phyloP scores from a whole-genome alignment of 2,113 vertebrate species.

The Oreochromis spilurus region DNA sequence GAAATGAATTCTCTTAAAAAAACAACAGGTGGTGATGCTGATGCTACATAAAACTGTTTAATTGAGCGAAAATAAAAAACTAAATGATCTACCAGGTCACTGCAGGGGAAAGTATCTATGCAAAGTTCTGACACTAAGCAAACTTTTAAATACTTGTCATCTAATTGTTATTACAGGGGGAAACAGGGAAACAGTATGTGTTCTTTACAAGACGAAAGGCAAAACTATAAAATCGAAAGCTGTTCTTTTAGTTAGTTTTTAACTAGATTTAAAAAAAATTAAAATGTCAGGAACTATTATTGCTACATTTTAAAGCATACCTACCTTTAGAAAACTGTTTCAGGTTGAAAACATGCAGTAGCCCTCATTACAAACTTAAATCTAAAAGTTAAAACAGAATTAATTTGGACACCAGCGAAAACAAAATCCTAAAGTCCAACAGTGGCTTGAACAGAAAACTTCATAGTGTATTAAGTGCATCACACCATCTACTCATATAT shows the following conservation, averaged over 20 bases:
- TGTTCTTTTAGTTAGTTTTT: neutral
- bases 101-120: neutral
- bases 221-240: neutral
- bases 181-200: neutral
- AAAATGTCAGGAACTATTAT: neutral
- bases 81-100: neutral
- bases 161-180: neutral
- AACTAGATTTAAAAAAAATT: rapidly evolving
- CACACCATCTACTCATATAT: neutral
- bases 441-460: neutral
- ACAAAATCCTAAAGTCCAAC: neutral
- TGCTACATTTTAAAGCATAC: neutral
- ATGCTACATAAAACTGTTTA: neutral
- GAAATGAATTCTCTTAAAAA: neutral
- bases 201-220: neutral
- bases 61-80: neutral
- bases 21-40: neutral
- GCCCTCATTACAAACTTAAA: neutral
- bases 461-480: neutral
- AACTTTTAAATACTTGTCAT: neutral
- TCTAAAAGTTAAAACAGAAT: neutral
- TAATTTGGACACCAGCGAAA: neutral
- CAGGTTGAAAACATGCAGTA: neutral
- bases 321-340: neutral
- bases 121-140: neutral